These are phyloP conservation scores for Zaprionus tsacasi DNA, from an alignment of 1,140 invertebrate genomes.

Conservation along the genomic window DNA sequence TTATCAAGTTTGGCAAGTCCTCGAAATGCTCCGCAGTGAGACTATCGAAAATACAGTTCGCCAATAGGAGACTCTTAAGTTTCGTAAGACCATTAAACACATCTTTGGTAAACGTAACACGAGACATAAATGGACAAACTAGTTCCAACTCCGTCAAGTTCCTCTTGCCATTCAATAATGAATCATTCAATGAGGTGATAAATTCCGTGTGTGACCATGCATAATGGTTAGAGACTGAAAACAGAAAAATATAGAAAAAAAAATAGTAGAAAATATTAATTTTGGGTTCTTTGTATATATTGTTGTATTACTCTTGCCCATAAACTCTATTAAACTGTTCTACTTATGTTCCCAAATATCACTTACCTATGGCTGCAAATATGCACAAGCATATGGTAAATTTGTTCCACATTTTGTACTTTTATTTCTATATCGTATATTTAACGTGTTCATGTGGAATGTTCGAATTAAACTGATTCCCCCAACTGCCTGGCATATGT, in stretches of 20 bases:
- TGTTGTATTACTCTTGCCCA: too few species aligned
- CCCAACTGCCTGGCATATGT: neutral
- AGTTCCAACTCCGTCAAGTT: rapidly evolving
- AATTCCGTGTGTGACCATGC: too few species aligned
- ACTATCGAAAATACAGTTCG: neutral
- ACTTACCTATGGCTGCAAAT: neutral
- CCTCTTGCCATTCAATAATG: neutral
- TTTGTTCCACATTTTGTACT: neutral
- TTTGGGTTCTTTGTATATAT: too few species aligned
- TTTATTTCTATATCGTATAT: neutral
- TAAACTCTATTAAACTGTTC: too few species aligned
- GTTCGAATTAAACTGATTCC: neutral
- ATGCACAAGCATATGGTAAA: neutral
- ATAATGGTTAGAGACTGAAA: neutral
- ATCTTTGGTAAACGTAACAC: neutral
- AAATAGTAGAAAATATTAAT: too few species aligned
- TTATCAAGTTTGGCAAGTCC: neutral
- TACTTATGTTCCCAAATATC: rapidly evolving
- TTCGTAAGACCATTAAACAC: neutral
- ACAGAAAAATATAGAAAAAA: neutral
- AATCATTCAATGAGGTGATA: too few species aligned
- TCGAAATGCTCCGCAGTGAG: neutral
- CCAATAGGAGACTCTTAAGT: neutral
- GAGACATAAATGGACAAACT: neutral
- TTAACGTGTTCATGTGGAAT: neutral